Evolutionary conservation across 2,888 invertebrate species (phyloP).

Genomic region (Odontothrips loti): DNA sequence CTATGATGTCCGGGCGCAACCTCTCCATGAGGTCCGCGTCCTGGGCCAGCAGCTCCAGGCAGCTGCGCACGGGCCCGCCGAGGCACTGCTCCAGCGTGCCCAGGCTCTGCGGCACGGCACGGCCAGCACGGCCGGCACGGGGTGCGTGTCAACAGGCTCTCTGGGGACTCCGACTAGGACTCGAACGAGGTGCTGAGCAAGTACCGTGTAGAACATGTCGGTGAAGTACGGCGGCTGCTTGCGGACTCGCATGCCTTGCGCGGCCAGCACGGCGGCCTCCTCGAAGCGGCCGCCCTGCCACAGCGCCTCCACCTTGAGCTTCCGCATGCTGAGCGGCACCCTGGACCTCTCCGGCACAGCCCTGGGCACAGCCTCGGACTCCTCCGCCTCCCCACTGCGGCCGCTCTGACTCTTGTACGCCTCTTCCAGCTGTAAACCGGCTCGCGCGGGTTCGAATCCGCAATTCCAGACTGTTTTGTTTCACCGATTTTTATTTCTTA

Average conservation of each 20-base stretch:
- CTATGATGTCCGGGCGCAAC: constrained; percentile 43
- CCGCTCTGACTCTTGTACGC: no score
- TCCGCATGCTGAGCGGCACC: constrained; percentile 5
- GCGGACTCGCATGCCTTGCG: constrained; percentile 27
- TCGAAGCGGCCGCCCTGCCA: constrained; percentile 34
- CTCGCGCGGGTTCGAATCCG: neutral
- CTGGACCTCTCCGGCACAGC: neutral
- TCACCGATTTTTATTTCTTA: no score
- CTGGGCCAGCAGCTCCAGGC: constrained; percentile 47
- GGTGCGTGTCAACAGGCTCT: no score
- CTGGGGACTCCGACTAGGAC: no score
- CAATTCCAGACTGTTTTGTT: no score
- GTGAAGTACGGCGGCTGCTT: constrained; percentile 29
- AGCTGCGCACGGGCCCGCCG: constrained; percentile 46
- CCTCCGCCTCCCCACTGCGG: no score
- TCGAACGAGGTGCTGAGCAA: no score
- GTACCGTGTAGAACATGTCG: constrained; percentile 28
- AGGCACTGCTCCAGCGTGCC: constrained; percentile 36
- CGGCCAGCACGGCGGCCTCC: constrained; percentile 30
- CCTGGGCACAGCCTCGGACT: neutral
- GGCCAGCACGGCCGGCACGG: no score
- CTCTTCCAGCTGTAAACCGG: neutral
- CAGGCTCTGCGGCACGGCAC: constrained; percentile 25
- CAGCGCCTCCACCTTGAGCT: constrained; percentile 30
- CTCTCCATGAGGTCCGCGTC: constrained; percentile 42